phyloP scores from a whole-genome alignment of 2,113 vertebrate species.

The Cheirogaleus medius region DNA sequence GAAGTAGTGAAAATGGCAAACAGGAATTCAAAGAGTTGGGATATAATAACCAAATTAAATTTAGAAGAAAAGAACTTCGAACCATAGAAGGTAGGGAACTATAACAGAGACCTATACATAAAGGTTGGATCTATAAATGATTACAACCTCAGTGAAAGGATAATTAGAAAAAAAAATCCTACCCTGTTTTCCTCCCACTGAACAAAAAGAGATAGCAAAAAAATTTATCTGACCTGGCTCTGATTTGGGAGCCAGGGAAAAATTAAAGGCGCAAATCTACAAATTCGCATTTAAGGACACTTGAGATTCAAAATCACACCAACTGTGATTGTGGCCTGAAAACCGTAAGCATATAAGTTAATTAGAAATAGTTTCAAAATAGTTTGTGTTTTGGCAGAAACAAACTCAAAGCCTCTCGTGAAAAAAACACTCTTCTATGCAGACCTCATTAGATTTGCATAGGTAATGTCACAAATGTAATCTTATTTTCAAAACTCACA shows the following conservation, averaged over 20 bases:
- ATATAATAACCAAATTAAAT: not conserved
- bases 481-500: constrained; percentile 19
- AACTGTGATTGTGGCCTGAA: not conserved
- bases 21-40: not conserved
- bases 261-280: not conserved
- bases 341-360: not conserved
- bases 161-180: not conserved
- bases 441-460: not conserved
- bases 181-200: rapidly evolving
- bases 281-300: not conserved
- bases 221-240: not conserved
- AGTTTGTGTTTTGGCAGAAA: not conserved
- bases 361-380: not conserved
- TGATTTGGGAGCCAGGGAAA: not conserved
- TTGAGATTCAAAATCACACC: not conserved
- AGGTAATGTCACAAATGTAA: not conserved
- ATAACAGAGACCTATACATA: not conserved
- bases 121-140: not conserved
- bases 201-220: not conserved
- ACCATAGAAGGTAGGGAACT: not conserved
- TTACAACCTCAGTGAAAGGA: not conserved
- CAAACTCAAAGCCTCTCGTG: not conserved
- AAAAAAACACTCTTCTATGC: not conserved
- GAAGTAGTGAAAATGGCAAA: not conserved
- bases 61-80: not conserved